Percentiles rank a stretch among this genome's conserved stretches.
These are phyloP conservation scores for Lanius ludovicianus DNA, from an alignment of 2,113 vertebrate species.

Conservation along the genomic window DNA sequence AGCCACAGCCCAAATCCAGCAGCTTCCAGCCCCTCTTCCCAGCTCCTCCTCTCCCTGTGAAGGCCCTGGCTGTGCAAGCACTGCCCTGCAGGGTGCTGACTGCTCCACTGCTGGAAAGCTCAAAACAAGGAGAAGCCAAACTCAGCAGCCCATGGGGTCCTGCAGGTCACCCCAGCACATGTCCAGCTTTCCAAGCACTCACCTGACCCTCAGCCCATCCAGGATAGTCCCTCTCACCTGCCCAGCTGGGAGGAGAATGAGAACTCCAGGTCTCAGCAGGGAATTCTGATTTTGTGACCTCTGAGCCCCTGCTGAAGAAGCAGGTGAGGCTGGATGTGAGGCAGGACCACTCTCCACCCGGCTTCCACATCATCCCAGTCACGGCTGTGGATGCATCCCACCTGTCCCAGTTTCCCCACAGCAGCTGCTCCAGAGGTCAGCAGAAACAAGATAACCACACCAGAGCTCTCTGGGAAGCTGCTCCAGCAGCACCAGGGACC, in stretches of 20 bases:
- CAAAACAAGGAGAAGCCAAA: neutral
- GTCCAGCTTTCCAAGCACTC: neutral
- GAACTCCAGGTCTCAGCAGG: neutral
- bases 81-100: neutral
- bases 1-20: fast-evolving
- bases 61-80: fast-evolving
- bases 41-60: neutral
- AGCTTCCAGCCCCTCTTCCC: neutral
- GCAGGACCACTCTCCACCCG: fast-evolving
- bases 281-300: neutral
- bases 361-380: neutral
- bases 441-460: neutral
- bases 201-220: neutral
- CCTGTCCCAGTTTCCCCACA: neutral
- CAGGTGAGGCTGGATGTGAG: neutral
- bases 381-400: fast-evolving
- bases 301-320: neutral
- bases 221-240: neutral
- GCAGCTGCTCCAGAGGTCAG: neutral
- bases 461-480: neutral
- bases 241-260: fast-evolving
- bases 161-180: neutral
- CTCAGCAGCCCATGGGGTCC: neutral
- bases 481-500: neutral
- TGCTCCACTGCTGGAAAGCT: neutral